Percentiles rank a stretch among this genome's conserved stretches.
These are phyloP conservation scores for Dendronephthya gigantea DNA, from an alignment of 64 coral and sea anemone species.

Conservation along the genomic window DNA sequence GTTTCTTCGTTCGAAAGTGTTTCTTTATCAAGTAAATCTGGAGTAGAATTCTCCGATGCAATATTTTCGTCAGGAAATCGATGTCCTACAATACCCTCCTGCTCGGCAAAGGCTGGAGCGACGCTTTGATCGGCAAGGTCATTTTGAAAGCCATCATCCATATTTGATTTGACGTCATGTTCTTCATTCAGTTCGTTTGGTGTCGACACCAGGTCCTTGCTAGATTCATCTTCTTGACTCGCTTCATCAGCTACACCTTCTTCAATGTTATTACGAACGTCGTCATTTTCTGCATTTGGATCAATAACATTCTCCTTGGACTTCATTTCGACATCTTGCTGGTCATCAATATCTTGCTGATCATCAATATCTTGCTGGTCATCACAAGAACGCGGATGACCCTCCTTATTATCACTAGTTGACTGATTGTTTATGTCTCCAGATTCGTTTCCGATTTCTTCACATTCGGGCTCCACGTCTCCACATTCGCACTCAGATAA, in stretches of 20 bases:
- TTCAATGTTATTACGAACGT: background rate
- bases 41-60: background rate
- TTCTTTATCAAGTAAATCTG: background rate
- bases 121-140: background rate
- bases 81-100: background rate
- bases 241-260: background rate
- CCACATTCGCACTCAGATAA: background rate
- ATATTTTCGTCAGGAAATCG: background rate
- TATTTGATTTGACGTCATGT: background rate
- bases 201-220: background rate
- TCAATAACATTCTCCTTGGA: background rate
- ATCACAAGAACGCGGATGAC: no score
- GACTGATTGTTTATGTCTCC: background rate
- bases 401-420: no score
- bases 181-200: background rate
- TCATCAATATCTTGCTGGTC: background rate
- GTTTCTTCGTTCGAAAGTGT: background rate
- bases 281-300: background rate
- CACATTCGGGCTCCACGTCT: background rate
- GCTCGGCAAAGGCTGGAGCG: background rate
- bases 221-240: background rate
- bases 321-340: background rate
- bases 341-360: background rate
- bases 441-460: background rate
- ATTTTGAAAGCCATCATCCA: background rate